Conservation (phyloP, 2,113 vertebrate genomes). For the Myanophis thanlyinensis region DNA sequence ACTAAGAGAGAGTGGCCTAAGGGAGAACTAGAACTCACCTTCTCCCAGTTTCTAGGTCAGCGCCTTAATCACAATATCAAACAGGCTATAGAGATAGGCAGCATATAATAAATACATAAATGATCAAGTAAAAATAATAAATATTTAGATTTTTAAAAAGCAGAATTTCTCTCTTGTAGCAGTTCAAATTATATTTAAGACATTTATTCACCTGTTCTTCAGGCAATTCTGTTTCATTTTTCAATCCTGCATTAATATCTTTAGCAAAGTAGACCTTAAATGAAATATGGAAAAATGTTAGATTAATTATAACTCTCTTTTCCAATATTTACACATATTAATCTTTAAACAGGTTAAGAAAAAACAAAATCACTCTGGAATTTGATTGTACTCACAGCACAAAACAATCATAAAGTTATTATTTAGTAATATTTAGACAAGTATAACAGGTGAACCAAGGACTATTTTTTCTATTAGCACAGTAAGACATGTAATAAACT, state of each 20-base stretch:
- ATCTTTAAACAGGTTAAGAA: not conserved
- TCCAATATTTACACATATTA: not conserved
- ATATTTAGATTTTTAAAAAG: not conserved
- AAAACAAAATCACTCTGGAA: not conserved
- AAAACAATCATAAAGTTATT: not conserved
- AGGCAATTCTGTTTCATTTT: slow-evolving; percentile 60
- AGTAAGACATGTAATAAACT: not conserved
- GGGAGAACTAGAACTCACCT: not conserved
- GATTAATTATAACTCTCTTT: not conserved
- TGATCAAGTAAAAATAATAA: not conserved
- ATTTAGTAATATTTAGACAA: not conserved
- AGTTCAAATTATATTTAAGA: slow-evolving; percentile 25
- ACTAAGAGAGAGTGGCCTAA: not conserved
- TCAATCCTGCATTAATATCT: slow-evolving; percentile 85
- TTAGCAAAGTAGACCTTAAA: slow-evolving; percentile 86
- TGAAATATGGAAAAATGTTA: slow-evolving; percentile 29
- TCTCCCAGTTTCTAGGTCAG: not conserved
- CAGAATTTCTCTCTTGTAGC: not conserved
- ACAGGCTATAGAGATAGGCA: not conserved
- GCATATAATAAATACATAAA: not conserved
- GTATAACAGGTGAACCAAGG: not conserved
- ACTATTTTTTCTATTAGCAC: not conserved
- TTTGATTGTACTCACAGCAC: not conserved
- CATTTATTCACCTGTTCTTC: slow-evolving; percentile 70
- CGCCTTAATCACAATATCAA: not conserved